Evolutionary conservation across 2,888 invertebrate species (phyloP).

Genomic region (Lamproptera curius): DNA sequence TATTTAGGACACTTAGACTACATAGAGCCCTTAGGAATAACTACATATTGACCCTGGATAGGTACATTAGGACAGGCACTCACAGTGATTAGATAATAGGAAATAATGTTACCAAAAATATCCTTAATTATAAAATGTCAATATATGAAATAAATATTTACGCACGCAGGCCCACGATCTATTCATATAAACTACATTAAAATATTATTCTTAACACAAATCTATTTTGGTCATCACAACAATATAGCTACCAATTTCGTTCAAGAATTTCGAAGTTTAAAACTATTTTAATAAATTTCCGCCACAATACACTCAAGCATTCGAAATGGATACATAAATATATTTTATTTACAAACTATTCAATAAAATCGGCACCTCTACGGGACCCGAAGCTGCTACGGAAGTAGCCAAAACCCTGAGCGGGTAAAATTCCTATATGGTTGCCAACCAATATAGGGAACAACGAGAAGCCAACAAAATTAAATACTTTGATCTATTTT

Average conservation of each 20-base stretch:
- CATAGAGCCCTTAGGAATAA: background rate
- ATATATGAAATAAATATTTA: background rate
- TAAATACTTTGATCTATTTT: conserved; percentile 41
- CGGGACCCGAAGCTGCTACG: conserved; percentile 10
- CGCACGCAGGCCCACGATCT: background rate
- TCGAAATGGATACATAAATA: conserved; percentile 5
- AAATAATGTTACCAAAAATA: conserved; percentile 1
- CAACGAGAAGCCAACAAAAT: conserved; percentile 41
- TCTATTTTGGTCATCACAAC: background rate
- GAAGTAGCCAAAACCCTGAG: conserved; percentile 31
- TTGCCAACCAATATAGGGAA: conserved; percentile 49
- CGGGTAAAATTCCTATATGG: conserved; percentile 41
- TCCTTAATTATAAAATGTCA: background rate
- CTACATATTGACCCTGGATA: background rate
- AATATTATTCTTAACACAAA: background rate
- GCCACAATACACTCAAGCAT: conserved; percentile 9
- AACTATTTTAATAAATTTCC: conserved; percentile 1
- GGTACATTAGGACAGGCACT: conserved; percentile 1
- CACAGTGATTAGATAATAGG: background rate
- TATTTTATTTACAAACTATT: conserved; percentile 21
- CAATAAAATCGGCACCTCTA: conserved; percentile 13
- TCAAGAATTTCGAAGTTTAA: background rate
- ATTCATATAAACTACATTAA: background rate
- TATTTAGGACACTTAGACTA: background rate
- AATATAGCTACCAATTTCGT: background rate